Evolutionary conservation across 2,113 vertebrate species (phyloP), one percentile per base, ranked within the genome.

Genomic region (Circaetus cinerascens): DNA sequence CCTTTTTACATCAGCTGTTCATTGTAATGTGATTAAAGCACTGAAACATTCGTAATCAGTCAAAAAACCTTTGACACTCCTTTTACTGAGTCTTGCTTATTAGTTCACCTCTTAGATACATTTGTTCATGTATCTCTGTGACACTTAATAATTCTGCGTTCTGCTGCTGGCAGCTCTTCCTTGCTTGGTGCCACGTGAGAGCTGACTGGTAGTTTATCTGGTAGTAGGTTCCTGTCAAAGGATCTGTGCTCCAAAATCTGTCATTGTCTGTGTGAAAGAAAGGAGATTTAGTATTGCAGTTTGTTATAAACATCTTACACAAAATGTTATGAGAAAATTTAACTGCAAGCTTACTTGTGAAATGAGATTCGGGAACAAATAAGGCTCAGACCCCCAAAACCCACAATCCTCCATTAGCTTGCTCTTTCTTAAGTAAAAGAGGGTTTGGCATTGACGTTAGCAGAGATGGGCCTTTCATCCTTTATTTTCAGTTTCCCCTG

Each of bases 101-200:
- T 64, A 26, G 12, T 23, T 92, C 98, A 99, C 99, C 99, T 99
- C 98, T 98, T 60, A 99, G 98, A 94, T 98, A 99, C 2, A 97
- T 98, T 97, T 99, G 98, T 86, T 99, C 99, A 3, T 99, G 98
- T 12, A 99, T 96, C 95, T 99, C 99, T 0, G 98, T 96, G 74
- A 99, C 95, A 84, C 99, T 99, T 94, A 99, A 81, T 84, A 99
- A 98, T 82, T 99, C 99, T 0, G 98, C 98, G 0, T 97, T 95
- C 94, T 99, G 99, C 81, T 99, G 99, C 64, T 98, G 98, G 94
- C 99, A 99, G 97, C 99, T 99, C 95, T 97, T 98, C 94, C 98
- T 98, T 23, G 99, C 99, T 97, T 99, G 98, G 68, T 98, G 97
- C 99, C 99, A 99, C 0, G 97, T 99, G 92, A 99, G 87, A 62